Conservation (phyloP, 2,888 invertebrate genomes). For the Temnothorax unifasciatus region DNA sequence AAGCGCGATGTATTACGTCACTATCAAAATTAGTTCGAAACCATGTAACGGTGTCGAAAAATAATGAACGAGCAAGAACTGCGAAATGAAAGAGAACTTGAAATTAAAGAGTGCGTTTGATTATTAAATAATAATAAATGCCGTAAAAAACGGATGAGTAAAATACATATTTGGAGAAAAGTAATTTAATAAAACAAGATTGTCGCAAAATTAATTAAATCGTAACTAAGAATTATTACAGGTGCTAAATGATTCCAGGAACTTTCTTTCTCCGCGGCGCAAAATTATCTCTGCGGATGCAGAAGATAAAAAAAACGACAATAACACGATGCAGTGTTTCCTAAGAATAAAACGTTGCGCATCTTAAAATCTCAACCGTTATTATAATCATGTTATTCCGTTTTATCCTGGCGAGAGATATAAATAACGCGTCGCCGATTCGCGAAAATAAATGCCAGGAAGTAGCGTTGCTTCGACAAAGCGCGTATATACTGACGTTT, state of each 20-base stretch:
- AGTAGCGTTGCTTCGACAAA: constrained; percentile 12
- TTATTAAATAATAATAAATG: not conserved
- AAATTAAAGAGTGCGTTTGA: not conserved
- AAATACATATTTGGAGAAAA: not conserved
- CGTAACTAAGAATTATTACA: not conserved
- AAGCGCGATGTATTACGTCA: not conserved
- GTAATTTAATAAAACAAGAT: constrained; percentile 2
- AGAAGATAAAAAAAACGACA: not conserved
- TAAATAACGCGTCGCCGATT: not conserved
- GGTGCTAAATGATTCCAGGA: not conserved
- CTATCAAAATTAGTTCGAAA: not conserved
- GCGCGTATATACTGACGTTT: not conserved
- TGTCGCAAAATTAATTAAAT: not conserved
- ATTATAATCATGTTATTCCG: not conserved
- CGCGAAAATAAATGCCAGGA: constrained; percentile 5
- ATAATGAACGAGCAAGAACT: not conserved
- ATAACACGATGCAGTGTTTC: not conserved
- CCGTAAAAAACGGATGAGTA: too few species aligned
- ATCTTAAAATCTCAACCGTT: not conserved
- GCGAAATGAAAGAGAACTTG: too few species aligned
- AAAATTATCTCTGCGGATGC: not conserved
- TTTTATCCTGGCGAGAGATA: not conserved
- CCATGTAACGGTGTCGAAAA: not conserved
- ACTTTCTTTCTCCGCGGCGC: not conserved
- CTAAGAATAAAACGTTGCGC: not conserved